phyloP scores from a whole-genome alignment of 2,797 vertebrate species.

The Saxicola maurus region DNA sequence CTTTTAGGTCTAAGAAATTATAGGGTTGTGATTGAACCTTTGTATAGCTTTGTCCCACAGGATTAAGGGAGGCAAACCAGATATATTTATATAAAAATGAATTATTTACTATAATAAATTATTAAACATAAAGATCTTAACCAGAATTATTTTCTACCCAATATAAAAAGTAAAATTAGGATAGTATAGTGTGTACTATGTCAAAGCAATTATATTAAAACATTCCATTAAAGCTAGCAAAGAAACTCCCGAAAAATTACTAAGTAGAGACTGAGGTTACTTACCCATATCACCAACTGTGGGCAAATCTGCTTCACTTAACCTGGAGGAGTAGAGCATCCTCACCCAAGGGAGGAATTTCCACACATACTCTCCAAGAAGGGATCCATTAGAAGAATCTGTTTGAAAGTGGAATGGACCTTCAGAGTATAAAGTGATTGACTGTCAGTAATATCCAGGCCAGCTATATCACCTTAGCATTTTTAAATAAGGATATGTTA shows the following conservation, averaged over 20 bases:
- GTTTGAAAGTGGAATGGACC: neutral
- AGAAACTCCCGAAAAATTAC: neutral
- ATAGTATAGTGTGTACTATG: no score
- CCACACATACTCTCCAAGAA: neutral
- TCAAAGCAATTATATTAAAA: neutral
- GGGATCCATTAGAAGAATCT: neutral
- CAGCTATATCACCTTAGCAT: neutral
- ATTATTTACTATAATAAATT: neutral
- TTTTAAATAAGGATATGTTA: neutral
- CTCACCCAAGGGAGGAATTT: neutral
- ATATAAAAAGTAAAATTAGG: neutral
- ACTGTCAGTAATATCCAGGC: neutral
- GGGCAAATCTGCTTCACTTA: neutral
- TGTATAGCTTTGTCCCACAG: neutral
- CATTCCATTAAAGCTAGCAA: neutral
- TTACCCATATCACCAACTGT: neutral
- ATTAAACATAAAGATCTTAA: neutral
- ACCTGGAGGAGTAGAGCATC: neutral
- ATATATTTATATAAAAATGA: neutral
- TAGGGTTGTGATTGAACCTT: neutral
- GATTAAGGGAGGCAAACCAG: neutral
- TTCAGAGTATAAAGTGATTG: neutral
- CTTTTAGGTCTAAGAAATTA: neutral
- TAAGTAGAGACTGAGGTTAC: neutral
- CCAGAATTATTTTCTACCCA: neutral